phyloP scores from a whole-genome alignment of 1,140 invertebrate genomes.

The Octopus bimaculoides region DNA sequence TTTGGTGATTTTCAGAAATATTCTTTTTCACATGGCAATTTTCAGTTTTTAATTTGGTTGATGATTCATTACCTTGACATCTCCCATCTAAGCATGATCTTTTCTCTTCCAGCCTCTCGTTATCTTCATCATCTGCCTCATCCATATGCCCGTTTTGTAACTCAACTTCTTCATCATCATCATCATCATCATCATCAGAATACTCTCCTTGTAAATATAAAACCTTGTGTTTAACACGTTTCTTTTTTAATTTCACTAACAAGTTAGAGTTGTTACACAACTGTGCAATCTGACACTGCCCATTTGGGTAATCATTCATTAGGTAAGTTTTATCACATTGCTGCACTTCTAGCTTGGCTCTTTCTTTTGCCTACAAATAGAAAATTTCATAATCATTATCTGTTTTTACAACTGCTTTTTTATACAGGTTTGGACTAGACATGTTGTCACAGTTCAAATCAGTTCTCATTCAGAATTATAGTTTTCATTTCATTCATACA shows the following conservation, averaged over 20 bases:
- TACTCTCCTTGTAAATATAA: neutral
- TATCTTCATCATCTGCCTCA: constrained; percentile 27
- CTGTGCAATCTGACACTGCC: neutral
- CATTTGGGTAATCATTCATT: neutral
- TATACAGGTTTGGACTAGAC: no score
- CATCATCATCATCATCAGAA: neutral
- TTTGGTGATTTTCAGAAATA: no score
- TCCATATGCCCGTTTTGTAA: constrained; percentile 25
- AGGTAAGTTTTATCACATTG: neutral
- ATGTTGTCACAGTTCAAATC: no score
- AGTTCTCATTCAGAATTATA: no score
- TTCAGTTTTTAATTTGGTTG: constrained; percentile 21
- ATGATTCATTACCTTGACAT: constrained; percentile 17
- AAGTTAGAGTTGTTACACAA: neutral
- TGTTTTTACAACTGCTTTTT: neutral
- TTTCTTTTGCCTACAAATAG: constrained; percentile 40
- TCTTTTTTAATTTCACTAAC: constrained; percentile 6
- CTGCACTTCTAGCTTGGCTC: constrained; percentile 30
- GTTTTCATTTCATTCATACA: no score
- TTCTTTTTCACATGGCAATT: constrained; percentile 19
- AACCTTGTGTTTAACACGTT: neutral
- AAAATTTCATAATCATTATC: neutral
- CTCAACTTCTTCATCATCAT: constrained; percentile 42
- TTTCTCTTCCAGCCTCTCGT: constrained; percentile 46
- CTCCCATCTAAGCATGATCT: neutral